Base-by-base conservation (phyloP, 2,888 invertebrate species). In the Hemaris fuciformis region DNA sequence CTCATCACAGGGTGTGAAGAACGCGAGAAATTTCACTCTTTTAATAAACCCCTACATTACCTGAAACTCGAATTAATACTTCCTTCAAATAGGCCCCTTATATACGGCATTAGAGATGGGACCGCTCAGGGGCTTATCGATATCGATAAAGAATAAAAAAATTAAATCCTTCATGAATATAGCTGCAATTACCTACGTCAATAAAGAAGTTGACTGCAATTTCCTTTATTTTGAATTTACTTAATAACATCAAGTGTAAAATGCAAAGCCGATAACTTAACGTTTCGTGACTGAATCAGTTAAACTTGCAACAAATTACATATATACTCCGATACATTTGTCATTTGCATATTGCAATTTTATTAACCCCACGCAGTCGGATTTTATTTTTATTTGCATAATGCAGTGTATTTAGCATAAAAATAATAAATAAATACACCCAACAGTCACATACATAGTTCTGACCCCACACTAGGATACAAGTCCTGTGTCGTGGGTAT, bases 1-100 rank as follows among this genome's bases (percentile, higher is more conserved):
- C 67, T 38, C 25, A 25, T 53, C 18, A 41, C 38, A 31, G 18
- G 27, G 31, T 10, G 22, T 20, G 75, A 76, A 76, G 76, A 72
- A 73, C 74, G 78, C 67, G 76, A 78, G 79, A 83, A 84, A 79
- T 80, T 80, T 78, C 75, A 76, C 79, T 79, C 77, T 77, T 81
- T 84, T 86, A 87, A 87, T 88, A 87, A 85, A 81, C 81, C 73
- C 71, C 68, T 73, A 75, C 69, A 79, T 84, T 83, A 82, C 81
- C 73, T 72, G 74, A 75, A 60, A 73, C 73, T 78, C 74, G 76
- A 82, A 83, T 85, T 85, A 84, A 81, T 82, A 75, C 77, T 71
- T 74, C 74, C 73, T 67, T 67, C 70, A 73, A 74, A 76, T 73
- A 75, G 72, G 66, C 73, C 71, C 66, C 34, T 69, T 70, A 60